Base-by-base conservation (phyloP, 2,888 invertebrate species). In the Polymixis lichenea region DNA sequence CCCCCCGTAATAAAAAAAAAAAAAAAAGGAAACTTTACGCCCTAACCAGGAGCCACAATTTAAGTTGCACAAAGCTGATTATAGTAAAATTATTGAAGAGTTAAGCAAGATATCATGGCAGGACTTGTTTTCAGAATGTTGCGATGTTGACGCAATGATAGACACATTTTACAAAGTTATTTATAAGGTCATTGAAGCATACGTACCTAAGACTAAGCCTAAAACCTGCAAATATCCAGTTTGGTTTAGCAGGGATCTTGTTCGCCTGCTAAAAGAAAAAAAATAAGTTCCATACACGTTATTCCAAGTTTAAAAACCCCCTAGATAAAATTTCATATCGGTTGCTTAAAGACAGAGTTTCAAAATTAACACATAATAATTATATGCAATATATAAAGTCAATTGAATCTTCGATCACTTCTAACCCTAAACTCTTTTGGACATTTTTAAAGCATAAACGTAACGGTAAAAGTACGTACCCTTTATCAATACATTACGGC, bases 121-220 rank as follows among this genome's bases (percentile, higher is more conserved):
- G 17, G n/a, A 64, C 64, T 64, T 64, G 46, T 64, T 64, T 25
- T 64, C 64, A 46, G 25, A 46, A 25, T 64, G 43, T 64, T 13
- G 7, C 43, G 43, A 64, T 64, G 43, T 64, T 46, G 62, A 43
- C n/a, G 62, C 3, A 64, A 43, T 64, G 43, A 43, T 64, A 13
- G 43, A 43, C 43, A 46, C 43, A 46, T 64, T 61, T 55, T 55
- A 55, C n/a, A 55, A 49, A 17, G 53, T 53, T 15, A 53, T 53
- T 15, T 25, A 56, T 56, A 17, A 17, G 17, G 1, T 64, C 46
- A 64, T 64, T n/a, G 17, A 64, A 1, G 25, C 17, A 46, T 64
- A 8, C 8, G 64, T 25, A 25, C 65, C 49, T 19, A 65, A 65
- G 19, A 65, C 49, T 65, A 49, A 49, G 25, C 49, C 46, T 11